Conservation (phyloP, 2,113 vertebrate genomes). For the Shinisaurus crocodilurus region DNA sequence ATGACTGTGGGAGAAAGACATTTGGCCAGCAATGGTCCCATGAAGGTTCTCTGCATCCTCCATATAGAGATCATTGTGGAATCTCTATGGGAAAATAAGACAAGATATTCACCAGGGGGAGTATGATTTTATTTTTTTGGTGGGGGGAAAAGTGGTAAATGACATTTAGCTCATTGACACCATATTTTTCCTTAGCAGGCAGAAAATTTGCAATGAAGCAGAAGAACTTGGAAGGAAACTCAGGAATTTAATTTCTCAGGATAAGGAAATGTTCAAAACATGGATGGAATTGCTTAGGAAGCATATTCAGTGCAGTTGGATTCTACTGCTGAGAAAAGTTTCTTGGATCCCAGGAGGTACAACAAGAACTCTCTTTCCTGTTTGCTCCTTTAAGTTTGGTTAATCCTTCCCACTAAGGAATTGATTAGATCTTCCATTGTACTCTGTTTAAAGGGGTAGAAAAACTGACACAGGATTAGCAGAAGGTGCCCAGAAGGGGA, state of each 20-base stretch:
- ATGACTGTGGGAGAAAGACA: not conserved
- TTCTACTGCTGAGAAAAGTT: not conserved
- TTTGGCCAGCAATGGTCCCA: not conserved
- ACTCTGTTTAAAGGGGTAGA: not conserved
- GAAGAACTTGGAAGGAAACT: not conserved
- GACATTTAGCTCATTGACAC: not conserved
- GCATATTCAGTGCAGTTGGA: not conserved
- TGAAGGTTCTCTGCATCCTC: not conserved
- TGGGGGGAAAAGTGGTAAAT: not conserved
- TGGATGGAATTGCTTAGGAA: not conserved
- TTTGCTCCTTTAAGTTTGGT: not conserved
- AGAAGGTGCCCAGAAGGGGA: not conserved
- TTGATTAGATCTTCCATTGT: not conserved
- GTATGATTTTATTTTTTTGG: not conserved
- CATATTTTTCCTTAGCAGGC: not conserved
- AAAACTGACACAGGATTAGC: not conserved
- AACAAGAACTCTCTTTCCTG: not conserved
- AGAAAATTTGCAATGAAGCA: not conserved
- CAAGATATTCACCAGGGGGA: not conserved
- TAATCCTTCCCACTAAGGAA: not conserved
- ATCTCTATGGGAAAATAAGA: not conserved
- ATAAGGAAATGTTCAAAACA: not conserved
- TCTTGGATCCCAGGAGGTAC: not conserved
- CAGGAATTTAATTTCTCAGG: not conserved
- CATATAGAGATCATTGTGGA: not conserved